Base-by-base conservation (phyloP, 2,797 vertebrate genomes). In the Lemur catta region DNA sequence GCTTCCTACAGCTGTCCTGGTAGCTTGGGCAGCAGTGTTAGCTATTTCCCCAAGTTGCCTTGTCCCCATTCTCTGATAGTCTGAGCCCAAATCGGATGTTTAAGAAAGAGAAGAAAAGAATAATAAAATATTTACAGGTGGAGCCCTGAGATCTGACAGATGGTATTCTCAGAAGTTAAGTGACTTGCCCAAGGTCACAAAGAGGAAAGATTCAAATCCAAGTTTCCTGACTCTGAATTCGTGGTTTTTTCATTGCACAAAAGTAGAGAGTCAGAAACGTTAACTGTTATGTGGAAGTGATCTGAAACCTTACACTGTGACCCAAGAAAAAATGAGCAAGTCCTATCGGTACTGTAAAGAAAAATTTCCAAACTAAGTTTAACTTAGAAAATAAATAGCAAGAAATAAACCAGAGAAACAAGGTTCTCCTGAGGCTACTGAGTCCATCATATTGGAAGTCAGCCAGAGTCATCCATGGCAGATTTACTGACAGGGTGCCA, bases 371-470 rank as follows among this genome's bases (percentile, higher is more conserved):
- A 85, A 86, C 74, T 76, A 69, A 92, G 65, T 74, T 75, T 50
- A 90, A 78, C 43, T 86, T 79, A 74, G 89, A 89, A 96, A 89
- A 72, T 84, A 96, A 94, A 97, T 43, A 84, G 79, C 46, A 61
- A 81, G n/a, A 85, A 91, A 33, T 69, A 91, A 84, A 67, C n/a
- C 78, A 71, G 30, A 11, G 18, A 13, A 88, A 26, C 69, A 24
- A 78, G 8, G 0, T 71, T 80, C 71, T 76, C 4, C 24, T 22
- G 15, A n/a, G 59, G 61, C 30, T 50, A n/a, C 0, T 0, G 24
- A 92, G n/a, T 28, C 92, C 82, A 76, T 89, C 61, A 84, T 48
- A 35, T 1, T 72, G 89, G 75, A 94, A 90, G 33, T 50, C 57
- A 76, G 11, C 71, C 92, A 91, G 30, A 72, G 43, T 30, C 82